Evolutionary conservation across 2,797 vertebrate species (phyloP).

Genomic region (Craterocephalus amniculus): DNA sequence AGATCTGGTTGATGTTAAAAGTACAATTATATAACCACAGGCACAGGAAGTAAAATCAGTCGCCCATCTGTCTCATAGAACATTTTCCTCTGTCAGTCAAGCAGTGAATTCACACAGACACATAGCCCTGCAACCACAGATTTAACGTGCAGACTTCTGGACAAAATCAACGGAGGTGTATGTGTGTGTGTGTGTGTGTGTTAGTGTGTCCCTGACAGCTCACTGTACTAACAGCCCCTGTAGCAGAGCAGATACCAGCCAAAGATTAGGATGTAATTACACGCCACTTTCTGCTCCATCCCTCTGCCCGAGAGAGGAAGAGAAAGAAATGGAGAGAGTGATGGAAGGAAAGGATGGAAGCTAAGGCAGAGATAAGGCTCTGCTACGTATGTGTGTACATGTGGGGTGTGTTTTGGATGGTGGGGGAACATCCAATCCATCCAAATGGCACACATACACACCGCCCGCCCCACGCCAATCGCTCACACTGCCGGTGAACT

Average conservation of each 20-base stretch:
- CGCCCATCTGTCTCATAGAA: constrained; percentile 61
- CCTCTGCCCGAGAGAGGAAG: constrained; percentile 70
- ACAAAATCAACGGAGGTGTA: constrained; percentile 56
- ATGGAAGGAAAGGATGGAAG: constrained; percentile 46
- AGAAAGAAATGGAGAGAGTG: constrained; percentile 45
- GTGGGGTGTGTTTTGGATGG: constrained; percentile 6
- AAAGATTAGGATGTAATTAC: constrained; percentile 82
- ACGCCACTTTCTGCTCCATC: constrained; percentile 80
- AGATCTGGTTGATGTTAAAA: constrained; percentile 46
- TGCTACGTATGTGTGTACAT: constrained; percentile 31
- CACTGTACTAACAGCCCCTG: constrained; percentile 67
- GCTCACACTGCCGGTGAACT: constrained; percentile 34
- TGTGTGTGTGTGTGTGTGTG: constrained; percentile 34
- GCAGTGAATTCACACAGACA: constrained; percentile 42
- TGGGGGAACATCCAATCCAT: constrained; percentile 39
- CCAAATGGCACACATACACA: constrained; percentile 38
- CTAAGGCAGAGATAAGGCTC: constrained; percentile 66
- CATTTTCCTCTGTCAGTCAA: constrained; percentile 59
- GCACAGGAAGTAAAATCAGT: constrained; percentile 44
- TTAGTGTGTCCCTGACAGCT: constrained; percentile 59
- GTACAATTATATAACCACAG: constrained; percentile 63
- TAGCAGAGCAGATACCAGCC: constrained; percentile 76
- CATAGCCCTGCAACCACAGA: constrained; percentile 55
- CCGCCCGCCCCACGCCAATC: constrained; percentile 14
- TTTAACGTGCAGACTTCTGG: constrained; percentile 66